A percentile compares a stretch with the other conserved stretches of the same genome.
Conservation (phyloP, 2,888 invertebrate species). For the Ditylenchus weischeri region DNA sequence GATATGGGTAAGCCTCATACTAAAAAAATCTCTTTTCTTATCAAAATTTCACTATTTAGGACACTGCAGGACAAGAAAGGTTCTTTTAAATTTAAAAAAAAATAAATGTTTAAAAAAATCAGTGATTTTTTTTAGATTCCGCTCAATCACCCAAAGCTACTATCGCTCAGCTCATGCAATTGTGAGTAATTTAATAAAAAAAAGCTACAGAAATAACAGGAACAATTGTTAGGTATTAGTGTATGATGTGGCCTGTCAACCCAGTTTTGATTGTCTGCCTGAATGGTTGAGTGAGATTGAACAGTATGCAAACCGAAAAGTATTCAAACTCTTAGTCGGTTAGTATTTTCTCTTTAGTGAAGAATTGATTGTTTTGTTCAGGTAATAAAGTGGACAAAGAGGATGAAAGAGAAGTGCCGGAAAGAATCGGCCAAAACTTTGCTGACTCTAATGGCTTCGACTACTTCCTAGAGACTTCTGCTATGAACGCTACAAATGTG, state of each 20-base stretch:
- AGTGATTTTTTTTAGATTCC: slow-evolving; percentile 66
- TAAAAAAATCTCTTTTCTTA: slow-evolving; percentile 8
- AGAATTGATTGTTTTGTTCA: slow-evolving; percentile 55
- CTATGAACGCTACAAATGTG: slow-evolving; percentile 95
- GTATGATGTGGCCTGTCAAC: slow-evolving; percentile 97
- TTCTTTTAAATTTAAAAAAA: too few relatives aligned
- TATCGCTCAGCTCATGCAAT: slow-evolving; percentile 90
- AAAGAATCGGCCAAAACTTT: slow-evolving; percentile 87
- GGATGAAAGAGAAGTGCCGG: slow-evolving; percentile 84
- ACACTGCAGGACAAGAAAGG: slow-evolving; percentile 85
- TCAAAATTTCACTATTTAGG: slow-evolving; percentile 19
- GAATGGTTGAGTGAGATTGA: slow-evolving; percentile 96
- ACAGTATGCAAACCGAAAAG: slow-evolving; percentile 91
- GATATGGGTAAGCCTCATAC: slow-evolving; percentile 76
- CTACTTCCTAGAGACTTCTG: slow-evolving; percentile 94
- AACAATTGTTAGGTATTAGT: slow-evolving; percentile 60
- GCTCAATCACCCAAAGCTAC: slow-evolving; percentile 89
- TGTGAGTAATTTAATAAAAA: slow-evolving; percentile 60
- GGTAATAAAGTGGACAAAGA: slow-evolving; percentile 96
- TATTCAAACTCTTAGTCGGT: slow-evolving; percentile 89
- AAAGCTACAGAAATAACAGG: too few relatives aligned
- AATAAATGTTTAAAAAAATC: too few relatives aligned
- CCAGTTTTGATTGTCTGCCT: slow-evolving; percentile 91
- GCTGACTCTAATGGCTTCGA: slow-evolving; percentile 84
- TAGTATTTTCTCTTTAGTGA: not conserved